These are phyloP conservation scores for Rhyzopertha dominica DNA, from an alignment of 1,140 invertebrate species.

Conservation along the genomic window DNA sequence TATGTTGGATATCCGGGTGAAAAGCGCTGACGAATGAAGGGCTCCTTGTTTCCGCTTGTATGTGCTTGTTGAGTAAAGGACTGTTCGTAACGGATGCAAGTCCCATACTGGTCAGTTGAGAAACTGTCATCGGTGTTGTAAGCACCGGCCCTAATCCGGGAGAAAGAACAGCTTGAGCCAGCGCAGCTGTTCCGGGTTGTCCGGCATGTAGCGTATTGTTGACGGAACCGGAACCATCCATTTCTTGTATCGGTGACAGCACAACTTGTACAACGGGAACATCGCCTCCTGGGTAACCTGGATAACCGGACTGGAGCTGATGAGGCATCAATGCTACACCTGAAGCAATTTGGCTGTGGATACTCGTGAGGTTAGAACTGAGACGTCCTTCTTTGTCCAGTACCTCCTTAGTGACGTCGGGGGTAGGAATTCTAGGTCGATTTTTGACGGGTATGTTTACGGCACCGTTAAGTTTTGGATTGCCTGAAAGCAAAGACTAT, in stretches of 20 bases:
- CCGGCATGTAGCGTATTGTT: constrained; percentile 64
- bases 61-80: constrained; percentile 46
- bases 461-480: no score
- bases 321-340: constrained; percentile 61
- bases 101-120: constrained; percentile 43
- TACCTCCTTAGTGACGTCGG: constrained; percentile 75
- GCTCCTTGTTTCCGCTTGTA: constrained; percentile 32
- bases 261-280: constrained; percentile 71
- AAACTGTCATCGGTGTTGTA: constrained; percentile 45
- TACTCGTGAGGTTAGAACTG: constrained; percentile 30
- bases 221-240: constrained; percentile 59
- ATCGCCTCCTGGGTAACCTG: constrained; percentile 47
- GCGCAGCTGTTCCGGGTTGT: constrained; percentile 60
- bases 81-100: constrained; percentile 42
- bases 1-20: constrained; percentile 34
- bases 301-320: constrained; percentile 51
- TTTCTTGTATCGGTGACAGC: constrained; percentile 71
- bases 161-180: constrained; percentile 65
- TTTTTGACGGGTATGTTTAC: constrained; percentile 64
- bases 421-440: constrained; percentile 77
- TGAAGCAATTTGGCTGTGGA: constrained; percentile 26
- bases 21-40: constrained; percentile 29
- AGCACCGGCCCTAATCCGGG: constrained; percentile 58
- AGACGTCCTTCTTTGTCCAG: constrained; percentile 63
- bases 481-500: no score